phyloP scores from a whole-genome alignment of 1,140 invertebrate species.

The Helicoverpa zea region DNA sequence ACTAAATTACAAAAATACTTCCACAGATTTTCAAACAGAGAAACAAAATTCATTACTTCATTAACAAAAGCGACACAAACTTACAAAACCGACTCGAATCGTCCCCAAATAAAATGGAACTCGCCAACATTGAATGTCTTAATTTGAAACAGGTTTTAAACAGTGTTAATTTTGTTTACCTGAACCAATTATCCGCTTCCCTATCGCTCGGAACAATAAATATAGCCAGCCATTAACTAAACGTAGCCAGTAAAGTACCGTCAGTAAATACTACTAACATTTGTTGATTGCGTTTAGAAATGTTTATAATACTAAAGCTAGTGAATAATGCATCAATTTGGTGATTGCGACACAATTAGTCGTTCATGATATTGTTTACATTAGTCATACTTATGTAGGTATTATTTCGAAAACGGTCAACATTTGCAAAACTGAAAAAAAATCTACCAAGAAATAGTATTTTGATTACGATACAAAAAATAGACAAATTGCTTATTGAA shows the following conservation, averaged over 20 bases:
- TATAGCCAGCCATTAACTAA: conserved; percentile 23
- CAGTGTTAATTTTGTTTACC: conserved; percentile 50
- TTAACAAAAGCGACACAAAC: background rate
- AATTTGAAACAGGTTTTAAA: conserved; percentile 48
- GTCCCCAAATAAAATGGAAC: conserved; percentile 9
- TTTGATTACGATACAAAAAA: no score
- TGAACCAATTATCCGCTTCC: conserved; percentile 44
- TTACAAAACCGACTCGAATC: background rate
- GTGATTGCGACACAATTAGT: no score
- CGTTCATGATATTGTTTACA: no score
- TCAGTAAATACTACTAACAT: conserved; percentile 33
- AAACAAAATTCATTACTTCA: background rate
- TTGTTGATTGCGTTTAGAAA: conserved; percentile 3
- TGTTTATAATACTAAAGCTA: background rate
- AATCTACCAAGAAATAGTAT: no score
- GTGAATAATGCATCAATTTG: background rate
- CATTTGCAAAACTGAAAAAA: no score
- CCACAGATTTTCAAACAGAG: no score
- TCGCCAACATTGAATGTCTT: conserved; percentile 44
- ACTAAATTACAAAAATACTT: no score
- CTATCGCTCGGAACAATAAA: conserved; percentile 44
- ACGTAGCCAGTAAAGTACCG: conserved; percentile 7
- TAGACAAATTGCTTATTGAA: no score
- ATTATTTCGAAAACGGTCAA: no score
- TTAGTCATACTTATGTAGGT: no score